Evolutionary conservation across 2,113 vertebrate genomes (phyloP), one percentile per base, ranked within the genome.

Genomic region (Polyodon spathula): DNA sequence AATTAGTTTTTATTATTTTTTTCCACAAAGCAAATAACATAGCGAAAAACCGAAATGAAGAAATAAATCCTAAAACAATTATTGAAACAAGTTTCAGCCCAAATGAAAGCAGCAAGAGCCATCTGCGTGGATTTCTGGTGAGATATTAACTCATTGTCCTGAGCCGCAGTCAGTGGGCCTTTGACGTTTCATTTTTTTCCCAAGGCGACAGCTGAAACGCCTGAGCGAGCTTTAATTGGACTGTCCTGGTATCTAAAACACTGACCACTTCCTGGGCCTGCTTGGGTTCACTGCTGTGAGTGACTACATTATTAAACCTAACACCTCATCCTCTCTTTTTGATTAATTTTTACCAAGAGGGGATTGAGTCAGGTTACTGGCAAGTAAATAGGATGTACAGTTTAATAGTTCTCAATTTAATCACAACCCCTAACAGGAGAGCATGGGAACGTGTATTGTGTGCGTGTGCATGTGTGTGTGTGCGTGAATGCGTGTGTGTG

Each of bases 181-280:
- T 81, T 73, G 44, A 70, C 51, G 65, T 73, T 75, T 79, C 68
- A 63, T 75, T 72, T 78, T 78, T 27, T 70, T 75, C 72, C 70
- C 70, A 51, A 66, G 70, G 73, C 66, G 66, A 64, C 60, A 67
- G 61, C 63, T 53, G 66, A 66, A 70, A 81, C 72, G 81, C 76
- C 76, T 71, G 68, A 81, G 74, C 69, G 71, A 65, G 63, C 76
- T 71, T 73, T 83, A 86, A 87, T 86, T 85, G 78, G 64, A 71
- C 65, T 70, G 61, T 75, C 60, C 62, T 63, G 43, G 72, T 76
- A 74, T 73, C 76, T 74, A 70, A 76, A 81, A 76, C 76, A 76
- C 67, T 68, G 65, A 59, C 50, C 16, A 58, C 60, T 76, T 75
- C 74, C 64, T 67, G 71, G 66, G 73, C 64, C 66, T 63, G 66